These are phyloP conservation scores for Zaprionus gabonicus DNA, from an alignment of 1,140 invertebrate genomes.

Conservation along the genomic window DNA sequence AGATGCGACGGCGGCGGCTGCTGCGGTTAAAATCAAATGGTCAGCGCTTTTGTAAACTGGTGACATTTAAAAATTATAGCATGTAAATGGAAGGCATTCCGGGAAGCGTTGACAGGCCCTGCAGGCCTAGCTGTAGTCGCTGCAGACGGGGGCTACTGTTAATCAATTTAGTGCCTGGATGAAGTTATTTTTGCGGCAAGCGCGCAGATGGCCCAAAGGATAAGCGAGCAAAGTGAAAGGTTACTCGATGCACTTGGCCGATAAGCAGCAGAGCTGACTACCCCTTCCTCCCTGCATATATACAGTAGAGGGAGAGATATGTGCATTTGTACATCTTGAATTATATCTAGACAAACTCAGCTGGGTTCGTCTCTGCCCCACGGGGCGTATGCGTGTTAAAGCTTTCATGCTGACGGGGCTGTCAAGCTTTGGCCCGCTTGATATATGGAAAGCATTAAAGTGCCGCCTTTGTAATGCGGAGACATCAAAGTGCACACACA, in stretches of 20 bases:
- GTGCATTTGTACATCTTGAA: neutral
- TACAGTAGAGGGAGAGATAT: neutral
- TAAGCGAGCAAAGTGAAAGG: constrained; percentile 50
- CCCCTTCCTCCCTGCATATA: neutral
- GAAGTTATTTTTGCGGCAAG: constrained; percentile 53
- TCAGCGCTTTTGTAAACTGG: constrained; percentile 75
- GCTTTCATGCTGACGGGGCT: constrained; percentile 57
- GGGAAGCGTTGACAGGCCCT: constrained; percentile 70
- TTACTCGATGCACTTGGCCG: constrained; percentile 34
- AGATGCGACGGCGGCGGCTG: constrained; percentile 29
- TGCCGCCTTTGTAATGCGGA: constrained; percentile 75
- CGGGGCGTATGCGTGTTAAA: constrained; percentile 78
- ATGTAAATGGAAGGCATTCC: constrained; percentile 80
- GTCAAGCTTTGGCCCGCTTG: constrained; percentile 66
- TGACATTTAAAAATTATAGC: constrained; percentile 83
- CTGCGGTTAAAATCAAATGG: constrained; percentile 76
- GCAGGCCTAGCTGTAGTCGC: too few species aligned
- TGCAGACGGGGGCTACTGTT: constrained; percentile 65
- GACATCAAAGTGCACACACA: constrained; percentile 72
- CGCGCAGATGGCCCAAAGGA: constrained; percentile 63
- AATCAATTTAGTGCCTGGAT: constrained; percentile 74
- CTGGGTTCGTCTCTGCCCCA: constrained; percentile 23
- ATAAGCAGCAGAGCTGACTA: constrained; percentile 22
- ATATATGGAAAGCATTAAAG: constrained; percentile 75
- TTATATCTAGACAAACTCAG: neutral